A percentile compares a stretch with the other conserved stretches of the same genome.
Evolutionary conservation across 2,888 invertebrate species (phyloP).

Genomic region (Trichopria drosophilae): DNA sequence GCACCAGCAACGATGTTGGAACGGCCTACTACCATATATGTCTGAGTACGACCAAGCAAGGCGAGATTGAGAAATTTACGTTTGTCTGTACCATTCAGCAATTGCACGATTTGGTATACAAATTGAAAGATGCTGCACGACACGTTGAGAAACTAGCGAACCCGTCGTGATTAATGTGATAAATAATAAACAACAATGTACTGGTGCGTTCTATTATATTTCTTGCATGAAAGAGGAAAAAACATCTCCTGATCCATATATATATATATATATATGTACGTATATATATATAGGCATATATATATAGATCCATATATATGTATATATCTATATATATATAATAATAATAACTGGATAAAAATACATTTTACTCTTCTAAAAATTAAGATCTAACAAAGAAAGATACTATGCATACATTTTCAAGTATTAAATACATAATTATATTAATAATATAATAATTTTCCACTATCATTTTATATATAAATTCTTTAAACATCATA

Average conservation of each 20-base stretch:
- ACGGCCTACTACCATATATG: constrained; percentile 44
- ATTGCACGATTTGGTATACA: constrained; percentile 69
- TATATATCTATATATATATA: too few relatives aligned
- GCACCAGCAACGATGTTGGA: constrained; percentile 40
- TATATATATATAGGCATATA: too few relatives aligned
- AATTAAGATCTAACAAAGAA: constrained; percentile 41
- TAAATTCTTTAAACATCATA: constrained; percentile 52
- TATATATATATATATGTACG: too few relatives aligned
- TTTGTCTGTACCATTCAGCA: constrained; percentile 69
- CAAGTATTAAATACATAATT: constrained; percentile 50
- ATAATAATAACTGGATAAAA: constrained; percentile 53
- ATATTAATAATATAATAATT: constrained; percentile 49
- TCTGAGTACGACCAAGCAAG: constrained; percentile 44
- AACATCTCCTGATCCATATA: constrained; percentile 51
- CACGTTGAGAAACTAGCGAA: constrained; percentile 64
- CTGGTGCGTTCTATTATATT: constrained; percentile 55
- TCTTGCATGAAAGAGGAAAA: constrained; percentile 53
- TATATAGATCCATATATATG: too few relatives aligned
- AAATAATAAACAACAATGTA: constrained; percentile 30
- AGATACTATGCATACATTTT: constrained; percentile 46
- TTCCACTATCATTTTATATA: constrained; percentile 45
- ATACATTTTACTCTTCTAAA: constrained; percentile 50
- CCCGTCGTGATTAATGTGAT: constrained; percentile 23
- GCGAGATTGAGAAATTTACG: constrained; percentile 59
- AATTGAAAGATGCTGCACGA: constrained; percentile 67